phyloP scores from a whole-genome alignment of 2,797 vertebrate species.

The Sebastes steindachneri region DNA sequence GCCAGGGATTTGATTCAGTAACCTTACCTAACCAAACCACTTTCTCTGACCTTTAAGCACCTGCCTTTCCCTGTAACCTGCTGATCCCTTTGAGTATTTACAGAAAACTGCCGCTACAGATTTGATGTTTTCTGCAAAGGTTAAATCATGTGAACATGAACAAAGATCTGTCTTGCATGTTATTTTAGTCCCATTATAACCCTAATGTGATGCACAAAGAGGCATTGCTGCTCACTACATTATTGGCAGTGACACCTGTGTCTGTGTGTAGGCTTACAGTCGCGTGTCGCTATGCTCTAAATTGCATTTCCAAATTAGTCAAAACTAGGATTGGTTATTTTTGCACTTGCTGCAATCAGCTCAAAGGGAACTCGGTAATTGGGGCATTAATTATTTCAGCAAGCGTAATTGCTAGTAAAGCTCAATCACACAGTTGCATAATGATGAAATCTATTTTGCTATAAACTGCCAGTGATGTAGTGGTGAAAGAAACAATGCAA shows the following conservation, averaged over 20 bases:
- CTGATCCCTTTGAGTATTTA: neutral
- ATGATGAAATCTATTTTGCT: conserved; percentile 61
- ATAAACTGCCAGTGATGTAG: conserved; percentile 50
- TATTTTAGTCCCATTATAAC: conserved; percentile 1
- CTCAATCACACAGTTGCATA: conserved; percentile 75
- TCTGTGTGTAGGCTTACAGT: conserved; percentile 54
- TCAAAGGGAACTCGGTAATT: conserved; percentile 75
- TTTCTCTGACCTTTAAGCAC: neutral
- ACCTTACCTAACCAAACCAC: neutral
- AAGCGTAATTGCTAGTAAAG: conserved; percentile 73
- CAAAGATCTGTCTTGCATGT: neutral
- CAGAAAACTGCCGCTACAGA: neutral
- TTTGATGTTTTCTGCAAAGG: neutral
- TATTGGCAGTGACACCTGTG: conserved; percentile 63
- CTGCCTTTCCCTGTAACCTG: neutral
- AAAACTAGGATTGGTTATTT: conserved; percentile 75
- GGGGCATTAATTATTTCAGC: conserved; percentile 79
- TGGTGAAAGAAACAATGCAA: conserved; percentile 47
- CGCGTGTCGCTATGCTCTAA: conserved; percentile 53
- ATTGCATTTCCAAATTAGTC: conserved; percentile 75
- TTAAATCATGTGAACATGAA: neutral
- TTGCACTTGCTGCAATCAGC: conserved; percentile 76
- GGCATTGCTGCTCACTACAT: neutral
- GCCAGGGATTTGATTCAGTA: neutral
- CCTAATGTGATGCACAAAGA: conserved; percentile 15